phyloP scores from a whole-genome alignment of 2,113 vertebrate genomes.

The Hyla sarda region DNA sequence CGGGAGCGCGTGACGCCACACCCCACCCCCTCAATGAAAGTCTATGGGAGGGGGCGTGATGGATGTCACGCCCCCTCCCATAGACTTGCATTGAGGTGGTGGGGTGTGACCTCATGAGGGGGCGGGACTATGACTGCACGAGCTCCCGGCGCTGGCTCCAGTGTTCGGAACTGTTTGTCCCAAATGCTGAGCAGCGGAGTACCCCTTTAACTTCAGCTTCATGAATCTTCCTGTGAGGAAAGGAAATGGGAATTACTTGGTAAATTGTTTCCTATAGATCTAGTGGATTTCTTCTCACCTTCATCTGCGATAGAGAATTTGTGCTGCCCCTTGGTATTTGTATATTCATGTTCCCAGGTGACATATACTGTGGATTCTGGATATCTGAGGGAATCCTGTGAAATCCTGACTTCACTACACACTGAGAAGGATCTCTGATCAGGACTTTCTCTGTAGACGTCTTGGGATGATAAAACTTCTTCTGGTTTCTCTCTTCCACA shows the following conservation, averaged over 20 bases:
- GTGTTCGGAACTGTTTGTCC: too few relatives aligned
- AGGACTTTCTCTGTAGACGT: not conserved
- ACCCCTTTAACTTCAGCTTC: not conserved
- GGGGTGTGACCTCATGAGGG: too few relatives aligned
- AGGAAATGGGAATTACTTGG: too few relatives aligned
- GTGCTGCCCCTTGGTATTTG: not conserved
- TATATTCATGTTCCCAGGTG: conserved; percentile 17
- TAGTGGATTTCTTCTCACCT: not conserved
- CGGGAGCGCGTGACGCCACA: too few relatives aligned
- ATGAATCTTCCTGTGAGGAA: too few relatives aligned
- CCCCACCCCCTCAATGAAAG: too few relatives aligned
- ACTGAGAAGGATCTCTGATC: not conserved
- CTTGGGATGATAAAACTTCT: not conserved
- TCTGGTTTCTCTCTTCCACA: not conserved
- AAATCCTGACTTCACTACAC: not conserved
- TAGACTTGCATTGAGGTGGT: too few relatives aligned
- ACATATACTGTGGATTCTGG: not conserved
- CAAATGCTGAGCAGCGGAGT: too few relatives aligned
- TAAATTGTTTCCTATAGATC: not conserved
- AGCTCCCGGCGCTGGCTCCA: too few relatives aligned
- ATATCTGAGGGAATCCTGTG: not conserved
- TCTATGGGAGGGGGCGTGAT: too few relatives aligned
- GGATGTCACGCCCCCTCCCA: too few relatives aligned
- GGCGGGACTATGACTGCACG: too few relatives aligned
- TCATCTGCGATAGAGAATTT: not conserved